phyloP scores from a whole-genome alignment of 2,797 vertebrate species.

The Geotrypetes seraphini region DNA sequence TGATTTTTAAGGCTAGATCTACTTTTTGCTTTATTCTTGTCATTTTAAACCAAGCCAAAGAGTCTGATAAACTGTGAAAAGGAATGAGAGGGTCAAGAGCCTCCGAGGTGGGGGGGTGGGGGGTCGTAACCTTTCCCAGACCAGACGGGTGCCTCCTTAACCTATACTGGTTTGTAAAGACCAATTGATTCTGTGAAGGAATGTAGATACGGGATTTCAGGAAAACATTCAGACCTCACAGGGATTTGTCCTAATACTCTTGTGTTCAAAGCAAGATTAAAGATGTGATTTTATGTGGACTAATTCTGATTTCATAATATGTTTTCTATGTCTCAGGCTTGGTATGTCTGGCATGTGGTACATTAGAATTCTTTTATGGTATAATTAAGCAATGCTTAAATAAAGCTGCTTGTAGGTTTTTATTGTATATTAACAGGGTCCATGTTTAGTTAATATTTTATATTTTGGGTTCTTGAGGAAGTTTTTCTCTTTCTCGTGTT shows the following conservation, averaged over 20 bases:
- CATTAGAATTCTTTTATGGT: no score
- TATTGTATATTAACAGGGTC: no score
- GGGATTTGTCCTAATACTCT: conserved; percentile 45
- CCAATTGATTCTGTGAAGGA: conserved; percentile 33
- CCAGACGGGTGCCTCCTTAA: conserved; percentile 63
- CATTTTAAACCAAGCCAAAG: neutral
- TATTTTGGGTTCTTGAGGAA: no score
- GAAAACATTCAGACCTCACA: conserved; percentile 36
- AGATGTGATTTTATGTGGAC: conserved; percentile 25
- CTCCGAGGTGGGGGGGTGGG: conserved; percentile 56
- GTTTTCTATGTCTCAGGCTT: no score
- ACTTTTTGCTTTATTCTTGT: conserved; percentile 1
- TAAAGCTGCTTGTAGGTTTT: no score
- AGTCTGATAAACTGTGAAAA: no score
- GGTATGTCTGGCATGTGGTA: no score
- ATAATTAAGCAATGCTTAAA: no score
- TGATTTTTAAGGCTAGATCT: neutral
- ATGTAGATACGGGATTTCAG: conserved; percentile 51
- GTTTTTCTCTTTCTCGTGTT: no score
- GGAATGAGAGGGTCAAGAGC: conserved; percentile 32
- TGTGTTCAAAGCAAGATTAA: neutral
- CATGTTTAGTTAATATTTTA: no score
- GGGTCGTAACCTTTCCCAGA: conserved; percentile 63
- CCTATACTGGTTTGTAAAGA: conserved; percentile 27
- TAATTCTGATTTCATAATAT: neutral